A percentile compares a stretch with the other conserved stretches of the same genome.
phyloP scores from a whole-genome alignment of 2,888 invertebrate genomes.

The Entomobrya multifasciata region DNA sequence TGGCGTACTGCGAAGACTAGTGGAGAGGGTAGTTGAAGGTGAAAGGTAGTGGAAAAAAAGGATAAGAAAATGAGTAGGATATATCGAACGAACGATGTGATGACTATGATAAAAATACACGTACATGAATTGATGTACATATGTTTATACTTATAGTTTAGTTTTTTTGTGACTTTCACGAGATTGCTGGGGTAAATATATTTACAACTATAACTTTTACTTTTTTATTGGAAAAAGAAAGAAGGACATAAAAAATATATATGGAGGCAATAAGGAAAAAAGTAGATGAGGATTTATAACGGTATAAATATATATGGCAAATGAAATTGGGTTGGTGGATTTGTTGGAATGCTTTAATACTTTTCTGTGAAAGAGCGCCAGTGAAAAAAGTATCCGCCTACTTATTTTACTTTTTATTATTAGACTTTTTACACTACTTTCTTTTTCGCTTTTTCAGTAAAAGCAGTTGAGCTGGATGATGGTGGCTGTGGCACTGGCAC shows the following conservation, averaged over 20 bases:
- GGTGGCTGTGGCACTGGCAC: slow-evolving; percentile 20
- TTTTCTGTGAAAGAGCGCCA: neutral
- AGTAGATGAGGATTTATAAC: neutral
- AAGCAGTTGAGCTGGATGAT: slow-evolving; percentile 4
- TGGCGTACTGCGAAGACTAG: neutral
- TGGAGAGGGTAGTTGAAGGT: slow-evolving; percentile 28
- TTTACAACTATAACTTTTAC: neutral
- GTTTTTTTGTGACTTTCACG: neutral
- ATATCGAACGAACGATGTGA: neutral
- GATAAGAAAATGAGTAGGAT: slow-evolving; percentile 29
- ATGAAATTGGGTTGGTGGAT: neutral
- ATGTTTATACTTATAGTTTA: neutral
- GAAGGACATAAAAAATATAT: too few species aligned
- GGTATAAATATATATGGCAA: neutral
- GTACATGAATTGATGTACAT: neutral
- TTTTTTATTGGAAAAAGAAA: neutral
- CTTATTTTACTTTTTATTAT: slow-evolving; percentile 26
- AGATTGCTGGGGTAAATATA: neutral
- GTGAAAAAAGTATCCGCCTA: slow-evolving; percentile 1
- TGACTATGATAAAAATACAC: too few species aligned
- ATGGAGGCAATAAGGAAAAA: neutral
- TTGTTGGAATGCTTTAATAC: neutral
- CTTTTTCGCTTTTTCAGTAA: neutral
- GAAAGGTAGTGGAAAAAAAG: slow-evolving; percentile 49
- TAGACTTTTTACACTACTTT: neutral